Base-by-base conservation (phyloP, 2,888 invertebrate genomes). In the Andrena trimmerana region DNA sequence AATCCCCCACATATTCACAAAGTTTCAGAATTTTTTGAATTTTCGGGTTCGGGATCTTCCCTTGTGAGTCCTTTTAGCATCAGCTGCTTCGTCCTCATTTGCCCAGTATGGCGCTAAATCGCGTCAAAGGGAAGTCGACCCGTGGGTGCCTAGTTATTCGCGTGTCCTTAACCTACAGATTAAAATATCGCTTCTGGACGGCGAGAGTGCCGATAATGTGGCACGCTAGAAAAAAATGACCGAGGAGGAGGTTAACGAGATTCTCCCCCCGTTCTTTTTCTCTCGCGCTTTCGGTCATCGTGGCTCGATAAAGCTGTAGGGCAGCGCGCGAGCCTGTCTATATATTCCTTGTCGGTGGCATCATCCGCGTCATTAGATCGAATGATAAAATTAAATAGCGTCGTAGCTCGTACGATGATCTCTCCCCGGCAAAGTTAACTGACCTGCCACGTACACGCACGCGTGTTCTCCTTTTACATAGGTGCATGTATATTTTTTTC, bases 301-400 rank as follows among this genome's bases (percentile, higher is more conserved):
- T 71, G n/a, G 67, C 73, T 52, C 76, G 78, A 87, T 86, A 86
- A 86, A 84, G 82, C 54, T 27, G 27, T 72, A 48, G 57, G 54
- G n/a, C 27, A 60, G n/a, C 68, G 72, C 54, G 52, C 73, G 68
- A 62, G 50, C 67, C 71, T 69, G 86, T 84, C 60, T 79, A 81
- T 86, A 84, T 86, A 84, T 86, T 81, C 72, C 67, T 79, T 63
- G 71, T 54, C 57, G 29, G 20, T 57, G 72, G 79, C 77, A 73
- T 80, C 81, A 87, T 83, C 76, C 82, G 74, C 78, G 69, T 89
- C 86, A 78, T 82, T 88, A 83, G 76, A 65, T 86, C 83, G 86
- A 70, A 78, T 80, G 87, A 89, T 85, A 75, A 81, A 86, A 87
- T 88, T 83, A 88, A 88, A 86, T n/a, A 67, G 52, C 81, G 70